These are phyloP conservation scores for Ernsta delagoae DNA, from an alignment of 2,888 invertebrate genomes.

Conservation along the genomic window DNA sequence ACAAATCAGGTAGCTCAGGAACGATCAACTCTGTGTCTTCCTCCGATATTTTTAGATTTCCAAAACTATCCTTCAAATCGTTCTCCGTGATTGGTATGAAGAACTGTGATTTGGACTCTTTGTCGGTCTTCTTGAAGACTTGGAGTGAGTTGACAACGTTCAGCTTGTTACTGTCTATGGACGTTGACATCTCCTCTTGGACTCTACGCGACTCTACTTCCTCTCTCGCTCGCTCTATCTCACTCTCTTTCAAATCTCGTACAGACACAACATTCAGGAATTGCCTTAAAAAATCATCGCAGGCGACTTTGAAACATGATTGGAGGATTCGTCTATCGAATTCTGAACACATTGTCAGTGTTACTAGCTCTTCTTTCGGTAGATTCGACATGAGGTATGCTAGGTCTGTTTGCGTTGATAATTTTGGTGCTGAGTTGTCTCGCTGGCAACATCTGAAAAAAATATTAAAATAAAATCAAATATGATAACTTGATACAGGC, in stretches of 20 bases:
- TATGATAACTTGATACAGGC: too few species aligned
- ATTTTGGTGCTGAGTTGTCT: conserved; percentile 57
- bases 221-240: conserved; percentile 62
- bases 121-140: conserved; percentile 75
- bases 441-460: conserved; percentile 71
- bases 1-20: conserved; percentile 70
- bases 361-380: conserved; percentile 66
- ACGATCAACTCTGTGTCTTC: conserved; percentile 66
- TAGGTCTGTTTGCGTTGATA: conserved; percentile 65
- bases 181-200: conserved; percentile 67
- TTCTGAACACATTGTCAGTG: conserved; percentile 75
- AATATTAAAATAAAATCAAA: too few species aligned
- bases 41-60: conserved; percentile 69
- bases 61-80: conserved; percentile 66
- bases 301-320: conserved; percentile 78
- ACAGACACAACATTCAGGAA: conserved; percentile 63
- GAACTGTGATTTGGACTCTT: conserved; percentile 79
- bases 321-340: conserved; percentile 80
- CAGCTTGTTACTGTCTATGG: conserved; percentile 74
- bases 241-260: conserved; percentile 68
- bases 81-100: conserved; percentile 74
- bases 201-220: conserved; percentile 57
- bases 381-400: conserved; percentile 65
- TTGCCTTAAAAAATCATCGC: conserved; percentile 75
- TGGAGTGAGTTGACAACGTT: conserved; percentile 72